Base-by-base conservation (phyloP, 2,888 invertebrate species). In the Drosophila conformis region DNA sequence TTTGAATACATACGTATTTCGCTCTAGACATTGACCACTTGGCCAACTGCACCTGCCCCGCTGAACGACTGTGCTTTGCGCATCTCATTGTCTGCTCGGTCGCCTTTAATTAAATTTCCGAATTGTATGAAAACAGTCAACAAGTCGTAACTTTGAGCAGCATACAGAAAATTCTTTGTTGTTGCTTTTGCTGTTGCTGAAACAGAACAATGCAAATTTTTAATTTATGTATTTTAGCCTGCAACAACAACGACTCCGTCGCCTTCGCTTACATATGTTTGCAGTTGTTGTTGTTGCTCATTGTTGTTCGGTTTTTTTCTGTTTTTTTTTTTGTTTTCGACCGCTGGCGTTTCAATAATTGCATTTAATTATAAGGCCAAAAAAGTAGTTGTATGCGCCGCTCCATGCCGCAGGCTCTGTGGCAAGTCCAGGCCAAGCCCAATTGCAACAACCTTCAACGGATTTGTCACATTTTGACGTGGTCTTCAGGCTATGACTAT, bases 361-460 rank as follows among this genome's bases (percentile, higher is more conserved):
- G 90, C 91, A 90, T 91, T 91, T 91, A 91, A 91, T 91, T 91
- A 91, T 86, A 87, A 89, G 79, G 80, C 83, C 81, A 78, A 78
- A 76, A 80, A 60, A 33, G 61, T 70, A 29, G 36, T 38, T 56
- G 29, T 66, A n/a, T 57, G 51, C 51, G 65, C 74, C 63, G 64
- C 59, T 56, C 46, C 40, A 53, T 29, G 73, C 70, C 65, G 57
- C 77, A 70, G 79, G 80, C 73, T 57, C 62, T 58, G 36, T 51
- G 65, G 62, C 75, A 74, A 42, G 69, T 64, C 76, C 77, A 66
- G 77, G 77, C 77, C 77, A 76, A 76, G 78, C 76, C 80, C 80
- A 57, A 52, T 53, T 27, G 53, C 18, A 11, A 18, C 79, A 78
- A 69, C 80, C 80, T 78, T 78, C 78, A 67, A 54, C 53, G 76